Evolutionary conservation across 2,797 vertebrate genomes (phyloP), one percentile per base, ranked within the genome.

Genomic region (Columba guinea): DNA sequence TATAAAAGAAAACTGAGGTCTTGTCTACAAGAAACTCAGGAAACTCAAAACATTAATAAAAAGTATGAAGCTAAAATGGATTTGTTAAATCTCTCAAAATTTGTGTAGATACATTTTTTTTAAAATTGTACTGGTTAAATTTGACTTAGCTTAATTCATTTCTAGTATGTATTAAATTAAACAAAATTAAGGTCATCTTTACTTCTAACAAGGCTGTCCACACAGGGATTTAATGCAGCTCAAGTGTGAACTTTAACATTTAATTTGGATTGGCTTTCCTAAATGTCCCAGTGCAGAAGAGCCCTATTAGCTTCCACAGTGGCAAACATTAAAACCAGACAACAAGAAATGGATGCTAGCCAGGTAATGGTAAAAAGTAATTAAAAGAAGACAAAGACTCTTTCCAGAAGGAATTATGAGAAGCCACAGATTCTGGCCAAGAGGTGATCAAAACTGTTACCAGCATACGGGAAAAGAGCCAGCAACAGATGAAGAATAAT

Each of bases 251-350:
- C 94, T 92, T 95, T 94, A 89, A 84, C 90, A 92, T 95, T 92
- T 93, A 95, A 95, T 97, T 96, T 96, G 90, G 81, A 95, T 93
- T 91, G 92, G 95, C 89, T 95, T 93, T 95, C 78, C 44, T 93
- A 74, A 94, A 85, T 87, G 78, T 94, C 86, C 90, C 84, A 87
- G 5, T 87, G 70, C 81, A 84, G 92, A 91, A 87, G 52, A 93
- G 60, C 63, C 24, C 77, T 94, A 91, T 91, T 94, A 91, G 79
- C 48, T 93, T 94, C 71, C 51, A 88, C 51, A 79, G 69, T 75
- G 76, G 89, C 91, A 94, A 93, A 97, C 95, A 96, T 93, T 93
- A 88, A 93, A 94, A 91, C 62, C 69, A 95, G 90, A 84, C 78
- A 96, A 84, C 78, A 96, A 93, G n/a, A 75, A 85, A 69, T 84